Base-by-base conservation (phyloP, 2,797 vertebrate genomes). In the Tapirus indicus region DNA sequence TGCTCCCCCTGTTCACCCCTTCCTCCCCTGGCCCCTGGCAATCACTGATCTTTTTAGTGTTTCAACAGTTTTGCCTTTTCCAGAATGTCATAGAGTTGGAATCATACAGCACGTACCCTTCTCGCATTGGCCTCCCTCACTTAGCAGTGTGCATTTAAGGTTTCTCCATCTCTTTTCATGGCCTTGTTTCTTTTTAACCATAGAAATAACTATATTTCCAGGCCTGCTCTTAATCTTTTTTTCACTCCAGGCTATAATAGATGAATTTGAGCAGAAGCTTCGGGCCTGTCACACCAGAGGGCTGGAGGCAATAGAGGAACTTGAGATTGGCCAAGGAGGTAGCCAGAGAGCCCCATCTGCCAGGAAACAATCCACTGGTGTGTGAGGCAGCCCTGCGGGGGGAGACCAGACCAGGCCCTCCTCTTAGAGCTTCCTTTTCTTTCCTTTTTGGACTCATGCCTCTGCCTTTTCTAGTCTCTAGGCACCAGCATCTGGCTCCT, bases 261-360 rank as follows among this genome's bases (percentile, higher is more conserved):
- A 99, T 23, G 99, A 99, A 88, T 99, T 99, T 98, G 99, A 99
- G 96, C 99, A 99, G 98, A 99, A 99, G 13, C 98, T 99, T 89
- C 99, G 98, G 1, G 99, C 99, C 0, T 99, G 99, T 94, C 99
- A 99, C 98, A 99, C 99, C 3, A 98, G 98, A 93, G 99, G 99
- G 1, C 98, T 99, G 97, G 99, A 99, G 96, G 99, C 99, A 6
- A 97, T 99, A 60, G 99, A 99, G 77, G 79, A 69, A 35, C 74
- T 89, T 7, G 91, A 97, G 64, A 7, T 5, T n/a, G 83, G 68
- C 82, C 95, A 95, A 18, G 92, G 52, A 21, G 62, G 41, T 5
- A 89, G 86, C 86, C 82, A 98, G 97, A 66, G 98, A 98, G 9
- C 98, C 98, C 98, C 91, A 25, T 29, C 90, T 0, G 68, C 97